Conservation (phyloP, 2,888 invertebrate species). For the Heliconius aoede region DNA sequence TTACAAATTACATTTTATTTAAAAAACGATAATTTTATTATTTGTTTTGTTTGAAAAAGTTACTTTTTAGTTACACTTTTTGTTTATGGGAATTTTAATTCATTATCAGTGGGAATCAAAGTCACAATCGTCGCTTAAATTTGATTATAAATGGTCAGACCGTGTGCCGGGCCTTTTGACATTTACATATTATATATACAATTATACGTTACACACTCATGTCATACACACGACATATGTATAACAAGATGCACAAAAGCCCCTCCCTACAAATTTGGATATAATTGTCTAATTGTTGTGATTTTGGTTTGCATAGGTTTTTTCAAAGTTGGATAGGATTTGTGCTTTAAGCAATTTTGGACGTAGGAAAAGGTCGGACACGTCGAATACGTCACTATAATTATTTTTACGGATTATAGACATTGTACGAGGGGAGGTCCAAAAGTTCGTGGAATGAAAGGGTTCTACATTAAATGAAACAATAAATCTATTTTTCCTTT, state of each 20-base stretch:
- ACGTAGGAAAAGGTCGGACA: background rate
- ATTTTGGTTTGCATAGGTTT: slow-evolving; percentile 5
- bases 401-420: background rate
- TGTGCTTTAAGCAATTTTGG: background rate
- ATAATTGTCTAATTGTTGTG: background rate
- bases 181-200: background rate
- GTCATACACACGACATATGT: background rate
- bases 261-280: background rate
- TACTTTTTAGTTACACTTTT: no score
- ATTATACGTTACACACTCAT: background rate
- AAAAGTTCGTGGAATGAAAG: no score
- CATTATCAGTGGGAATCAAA: background rate
- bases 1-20: no score
- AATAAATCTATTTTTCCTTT: no score
- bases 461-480: no score
- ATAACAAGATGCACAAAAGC: slow-evolving; percentile 24
- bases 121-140: background rate
- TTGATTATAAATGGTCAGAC: no score
- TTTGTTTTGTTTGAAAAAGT: no score
- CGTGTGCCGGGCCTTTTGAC: no score
- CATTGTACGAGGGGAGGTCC: no score
- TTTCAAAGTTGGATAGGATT: background rate
- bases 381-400: background rate
- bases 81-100: no score
- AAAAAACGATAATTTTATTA: no score